Conservation (phyloP, 2,888 invertebrate genomes). For the Rugalucina vietnamica region DNA sequence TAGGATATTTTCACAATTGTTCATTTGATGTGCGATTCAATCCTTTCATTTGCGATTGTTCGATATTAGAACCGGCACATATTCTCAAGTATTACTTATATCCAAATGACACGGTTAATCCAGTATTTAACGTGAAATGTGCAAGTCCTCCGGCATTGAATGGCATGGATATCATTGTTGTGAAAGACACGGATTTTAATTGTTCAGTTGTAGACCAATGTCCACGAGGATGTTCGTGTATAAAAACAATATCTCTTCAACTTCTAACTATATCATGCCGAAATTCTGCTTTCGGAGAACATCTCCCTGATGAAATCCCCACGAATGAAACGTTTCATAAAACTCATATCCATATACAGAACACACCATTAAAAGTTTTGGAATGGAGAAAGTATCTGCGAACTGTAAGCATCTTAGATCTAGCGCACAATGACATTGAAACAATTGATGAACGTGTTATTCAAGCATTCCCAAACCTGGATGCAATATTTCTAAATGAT, state of each 20-base stretch:
- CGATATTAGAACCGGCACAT: conserved; percentile 20
- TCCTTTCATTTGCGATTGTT: conserved; percentile 52
- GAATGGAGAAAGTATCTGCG: conserved; percentile 36
- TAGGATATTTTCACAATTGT: conserved; percentile 16
- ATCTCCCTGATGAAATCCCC: conserved; percentile 24
- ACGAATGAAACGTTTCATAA: not conserved
- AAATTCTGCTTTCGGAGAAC: not conserved
- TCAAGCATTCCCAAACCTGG: conserved; percentile 13
- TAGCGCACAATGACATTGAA: conserved; percentile 47
- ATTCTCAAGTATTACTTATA: conserved; percentile 1
- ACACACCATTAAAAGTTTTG: conserved; percentile 38
- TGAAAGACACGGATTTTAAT: conserved; percentile 30
- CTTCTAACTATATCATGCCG: conserved; percentile 29
- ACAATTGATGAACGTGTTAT: conserved; percentile 36
- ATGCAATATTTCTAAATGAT: conserved; percentile 43
- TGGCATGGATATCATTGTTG: conserved; percentile 25
- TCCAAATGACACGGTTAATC: conserved; percentile 37
- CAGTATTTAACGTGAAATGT: conserved; percentile 43
- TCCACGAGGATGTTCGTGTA: conserved; percentile 37
- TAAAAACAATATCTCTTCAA: conserved; percentile 17
- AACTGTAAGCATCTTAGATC: conserved; percentile 42
- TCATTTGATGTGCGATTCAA: conserved; percentile 46
- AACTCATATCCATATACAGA: conserved; percentile 35
- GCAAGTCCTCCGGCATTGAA: conserved; percentile 8
- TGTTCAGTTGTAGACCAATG: conserved; percentile 37